Conservation (phyloP, 2,888 invertebrate species). For the Acronicta aceris region DNA sequence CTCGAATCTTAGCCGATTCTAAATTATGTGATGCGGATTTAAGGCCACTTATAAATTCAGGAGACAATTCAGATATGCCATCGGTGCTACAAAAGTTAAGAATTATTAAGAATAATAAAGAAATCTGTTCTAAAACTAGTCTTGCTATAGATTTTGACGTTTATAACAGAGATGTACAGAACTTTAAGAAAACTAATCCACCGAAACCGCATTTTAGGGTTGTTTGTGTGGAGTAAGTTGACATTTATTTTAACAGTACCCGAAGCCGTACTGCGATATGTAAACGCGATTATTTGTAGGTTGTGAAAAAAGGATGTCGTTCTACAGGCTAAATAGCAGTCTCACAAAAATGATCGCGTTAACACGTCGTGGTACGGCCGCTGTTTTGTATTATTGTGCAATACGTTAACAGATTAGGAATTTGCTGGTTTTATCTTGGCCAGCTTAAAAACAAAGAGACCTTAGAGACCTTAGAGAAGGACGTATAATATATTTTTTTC, state of each 20-base stretch:
- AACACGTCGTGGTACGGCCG: no score
- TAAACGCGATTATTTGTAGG: no score
- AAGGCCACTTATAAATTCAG: constrained; percentile 68
- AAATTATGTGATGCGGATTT: constrained; percentile 53
- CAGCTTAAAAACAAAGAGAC: no score
- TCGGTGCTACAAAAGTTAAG: constrained; percentile 74
- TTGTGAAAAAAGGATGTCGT: no score
- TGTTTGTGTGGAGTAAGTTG: constrained; percentile 80
- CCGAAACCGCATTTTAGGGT: constrained; percentile 82
- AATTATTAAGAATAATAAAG: constrained; percentile 70
- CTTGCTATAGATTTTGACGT: constrained; percentile 80
- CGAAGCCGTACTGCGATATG: no score
- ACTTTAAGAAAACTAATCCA: constrained; percentile 77
- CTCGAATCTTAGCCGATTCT: constrained; percentile 25
- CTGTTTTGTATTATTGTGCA: no score
- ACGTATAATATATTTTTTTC: no score
- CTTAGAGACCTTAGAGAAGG: no score
- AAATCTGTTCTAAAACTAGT: constrained; percentile 53
- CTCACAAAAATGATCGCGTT: no score
- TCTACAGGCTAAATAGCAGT: no score
- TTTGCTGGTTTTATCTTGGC: no score
- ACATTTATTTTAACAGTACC: background rate
- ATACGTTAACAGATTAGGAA: no score
- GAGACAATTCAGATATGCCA: constrained; percentile 71
- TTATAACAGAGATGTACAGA: constrained; percentile 79